phyloP scores from a whole-genome alignment of 2,797 vertebrate genomes.

The Lacerta bilineata region DNA sequence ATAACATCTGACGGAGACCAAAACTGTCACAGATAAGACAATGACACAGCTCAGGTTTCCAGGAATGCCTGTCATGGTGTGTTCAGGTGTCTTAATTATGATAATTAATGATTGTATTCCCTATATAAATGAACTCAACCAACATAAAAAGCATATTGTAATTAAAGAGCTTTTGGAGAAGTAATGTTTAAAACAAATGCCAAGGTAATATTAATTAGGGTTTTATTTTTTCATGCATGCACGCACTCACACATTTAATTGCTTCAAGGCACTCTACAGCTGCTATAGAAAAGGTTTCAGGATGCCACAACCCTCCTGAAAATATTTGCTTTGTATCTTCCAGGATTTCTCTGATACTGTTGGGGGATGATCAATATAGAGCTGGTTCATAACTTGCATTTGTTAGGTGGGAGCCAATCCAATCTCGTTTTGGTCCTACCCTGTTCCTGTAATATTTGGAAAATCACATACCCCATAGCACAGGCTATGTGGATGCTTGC shows the following conservation, averaged over 20 bases:
- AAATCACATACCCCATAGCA: neutral
- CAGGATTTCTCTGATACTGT: slow-evolving; percentile 12
- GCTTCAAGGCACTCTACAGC: slow-evolving; percentile 57
- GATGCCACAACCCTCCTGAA: slow-evolving; percentile 25
- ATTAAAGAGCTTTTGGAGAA: slow-evolving; percentile 80
- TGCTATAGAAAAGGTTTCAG: slow-evolving; percentile 48
- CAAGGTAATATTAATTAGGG: slow-evolving; percentile 76
- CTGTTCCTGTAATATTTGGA: neutral
- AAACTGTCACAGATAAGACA: slow-evolving; percentile 83
- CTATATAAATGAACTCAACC: slow-evolving; percentile 80
- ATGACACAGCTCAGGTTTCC: slow-evolving; percentile 76
- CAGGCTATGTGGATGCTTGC: neutral
- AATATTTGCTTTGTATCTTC: slow-evolving; percentile 24
- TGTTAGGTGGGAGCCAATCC: neutral
- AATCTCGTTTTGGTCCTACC: neutral
- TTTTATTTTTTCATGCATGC: slow-evolving; percentile 49
- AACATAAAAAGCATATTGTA: slow-evolving; percentile 83
- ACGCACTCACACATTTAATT: slow-evolving; percentile 73
- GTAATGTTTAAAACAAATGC: slow-evolving; percentile 79
- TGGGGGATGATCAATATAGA: too few species aligned
- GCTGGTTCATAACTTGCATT: neutral
- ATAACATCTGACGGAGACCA: slow-evolving; percentile 83
- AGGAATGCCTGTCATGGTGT: slow-evolving; percentile 76
- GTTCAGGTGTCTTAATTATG: slow-evolving; percentile 85
- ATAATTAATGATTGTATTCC: slow-evolving; percentile 84